Evolutionary conservation across 1,140 invertebrate genomes (phyloP).

Genomic region (Drosophila virilis): DNA sequence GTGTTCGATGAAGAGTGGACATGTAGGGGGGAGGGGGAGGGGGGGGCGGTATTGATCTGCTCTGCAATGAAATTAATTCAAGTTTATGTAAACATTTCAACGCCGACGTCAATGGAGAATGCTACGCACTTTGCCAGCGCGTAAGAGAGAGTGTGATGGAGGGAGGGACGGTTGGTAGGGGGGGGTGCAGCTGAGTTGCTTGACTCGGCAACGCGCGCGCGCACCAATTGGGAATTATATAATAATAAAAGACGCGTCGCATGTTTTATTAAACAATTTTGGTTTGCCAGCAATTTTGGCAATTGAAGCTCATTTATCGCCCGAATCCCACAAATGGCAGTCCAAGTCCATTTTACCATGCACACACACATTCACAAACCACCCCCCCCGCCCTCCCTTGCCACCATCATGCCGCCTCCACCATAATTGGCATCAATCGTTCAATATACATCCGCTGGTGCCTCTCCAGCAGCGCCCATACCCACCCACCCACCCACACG

Average conservation of each 20-base stretch:
- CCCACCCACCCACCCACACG: conserved; percentile 16
- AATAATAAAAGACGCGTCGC: conserved; percentile 53
- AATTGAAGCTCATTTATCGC: conserved; percentile 76
- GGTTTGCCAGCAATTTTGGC: conserved; percentile 62
- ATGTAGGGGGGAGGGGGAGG: background rate
- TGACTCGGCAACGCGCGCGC: conserved; percentile 6
- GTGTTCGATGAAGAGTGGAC: background rate
- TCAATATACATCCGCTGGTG: conserved; percentile 42
- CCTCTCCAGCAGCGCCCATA: background rate
- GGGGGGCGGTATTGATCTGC: background rate
- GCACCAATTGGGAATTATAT: conserved; percentile 59
- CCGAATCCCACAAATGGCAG: conserved; percentile 62
- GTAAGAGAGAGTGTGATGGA: background rate
- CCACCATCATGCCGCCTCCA: background rate
- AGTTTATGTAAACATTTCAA: conserved; percentile 77
- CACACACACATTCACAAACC: background rate
- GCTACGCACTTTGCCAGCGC: conserved; percentile 47
- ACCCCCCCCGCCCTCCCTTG: background rate
- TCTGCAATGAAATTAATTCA: conserved; percentile 65
- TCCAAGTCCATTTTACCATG: conserved; percentile 13
- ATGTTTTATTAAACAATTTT: conserved; percentile 55
- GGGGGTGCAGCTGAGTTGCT: background rate
- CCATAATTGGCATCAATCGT: conserved; percentile 45
- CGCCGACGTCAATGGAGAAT: conserved; percentile 51
- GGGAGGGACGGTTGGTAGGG: background rate